Conservation (phyloP, 2,797 vertebrate species). For the Tadarida brasiliensis region DNA sequence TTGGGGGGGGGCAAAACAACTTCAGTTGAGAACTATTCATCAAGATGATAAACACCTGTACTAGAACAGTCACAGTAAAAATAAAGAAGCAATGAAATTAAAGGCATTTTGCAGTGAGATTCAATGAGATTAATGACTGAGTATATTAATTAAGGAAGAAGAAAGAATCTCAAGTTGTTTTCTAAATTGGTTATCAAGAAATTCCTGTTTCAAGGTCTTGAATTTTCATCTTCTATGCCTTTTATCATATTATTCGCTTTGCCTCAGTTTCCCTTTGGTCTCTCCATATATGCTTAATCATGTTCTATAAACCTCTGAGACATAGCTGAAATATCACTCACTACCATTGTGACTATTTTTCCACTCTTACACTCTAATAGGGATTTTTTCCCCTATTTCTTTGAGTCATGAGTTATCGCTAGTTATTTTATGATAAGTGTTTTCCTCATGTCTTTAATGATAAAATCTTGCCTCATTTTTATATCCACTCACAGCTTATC, state of each 20-base stretch:
- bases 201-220: background rate
- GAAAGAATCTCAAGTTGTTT: background rate
- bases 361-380: background rate
- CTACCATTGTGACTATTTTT: background rate
- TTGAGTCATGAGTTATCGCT: background rate
- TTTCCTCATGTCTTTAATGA: background rate
- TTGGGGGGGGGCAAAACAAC: fast-evolving
- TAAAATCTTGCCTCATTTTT: background rate
- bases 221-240: background rate
- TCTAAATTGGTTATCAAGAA: background rate
- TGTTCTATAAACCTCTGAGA: background rate
- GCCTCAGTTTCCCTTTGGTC: background rate
- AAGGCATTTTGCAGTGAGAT: background rate
- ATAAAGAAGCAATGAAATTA: background rate
- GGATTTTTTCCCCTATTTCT: background rate
- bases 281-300: background rate
- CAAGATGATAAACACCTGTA: background rate
- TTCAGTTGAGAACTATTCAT: background rate
- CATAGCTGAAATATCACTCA: background rate
- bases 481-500: background rate
- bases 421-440: background rate
- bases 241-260: background rate
- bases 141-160: background rate
- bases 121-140: background rate
- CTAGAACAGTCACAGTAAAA: background rate